phyloP scores from a whole-genome alignment of 2,113 vertebrate genomes.

The Emydura subglobosa region DNA sequence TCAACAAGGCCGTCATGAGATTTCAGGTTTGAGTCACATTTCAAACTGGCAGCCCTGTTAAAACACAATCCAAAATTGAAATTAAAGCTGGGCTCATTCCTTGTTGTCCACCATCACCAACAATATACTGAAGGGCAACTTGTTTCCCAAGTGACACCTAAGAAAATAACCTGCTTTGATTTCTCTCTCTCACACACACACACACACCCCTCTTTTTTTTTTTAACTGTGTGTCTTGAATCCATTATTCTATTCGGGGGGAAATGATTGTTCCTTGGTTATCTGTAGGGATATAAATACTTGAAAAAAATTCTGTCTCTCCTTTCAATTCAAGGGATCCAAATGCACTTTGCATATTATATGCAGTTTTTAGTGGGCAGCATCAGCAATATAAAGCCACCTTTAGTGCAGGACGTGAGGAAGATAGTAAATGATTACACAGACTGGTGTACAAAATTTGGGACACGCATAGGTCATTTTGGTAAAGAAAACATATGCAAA shows the following conservation, averaged over 20 bases:
- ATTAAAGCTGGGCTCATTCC: neutral
- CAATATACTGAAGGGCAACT: constrained; percentile 38
- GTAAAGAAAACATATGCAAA: neutral
- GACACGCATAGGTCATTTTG: neutral
- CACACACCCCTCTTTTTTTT: neutral
- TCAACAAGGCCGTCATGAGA: neutral
- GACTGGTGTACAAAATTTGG: too few relatives aligned
- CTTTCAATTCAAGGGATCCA: too few relatives aligned
- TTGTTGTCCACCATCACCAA: neutral
- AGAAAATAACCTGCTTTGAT: constrained; percentile 26
- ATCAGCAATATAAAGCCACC: too few relatives aligned
- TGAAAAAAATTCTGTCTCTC: too few relatives aligned
- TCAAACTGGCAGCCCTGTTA: neutral
- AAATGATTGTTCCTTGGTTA: neutral
- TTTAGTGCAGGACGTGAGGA: too few relatives aligned
- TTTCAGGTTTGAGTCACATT: neutral
- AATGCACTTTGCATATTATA: too few relatives aligned
- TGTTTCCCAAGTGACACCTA: neutral
- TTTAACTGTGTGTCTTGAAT: neutral
- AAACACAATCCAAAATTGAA: neutral
- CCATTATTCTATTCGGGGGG: neutral
- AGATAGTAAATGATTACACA: neutral
- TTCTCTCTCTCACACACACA: neutral
- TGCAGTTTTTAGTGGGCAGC: too few relatives aligned
- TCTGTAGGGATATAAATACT: neutral